Evolutionary conservation across 2,888 invertebrate genomes (phyloP).

Genomic region (Dinocampus coccinellae): DNA sequence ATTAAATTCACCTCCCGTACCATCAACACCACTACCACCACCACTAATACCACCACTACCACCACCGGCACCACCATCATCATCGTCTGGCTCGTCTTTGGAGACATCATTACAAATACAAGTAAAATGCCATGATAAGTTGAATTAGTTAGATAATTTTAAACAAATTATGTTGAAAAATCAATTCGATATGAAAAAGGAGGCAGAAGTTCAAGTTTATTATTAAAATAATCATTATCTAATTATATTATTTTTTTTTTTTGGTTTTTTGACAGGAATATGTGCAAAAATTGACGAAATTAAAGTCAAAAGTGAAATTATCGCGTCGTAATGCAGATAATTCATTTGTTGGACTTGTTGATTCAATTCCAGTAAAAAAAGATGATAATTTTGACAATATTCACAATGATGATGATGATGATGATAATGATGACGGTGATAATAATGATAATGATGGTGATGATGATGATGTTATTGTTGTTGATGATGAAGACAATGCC

Average conservation of each 20-base stretch:
- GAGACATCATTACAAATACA: conserved; percentile 30
- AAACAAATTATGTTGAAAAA: conserved; percentile 64
- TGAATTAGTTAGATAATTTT: conserved; percentile 59
- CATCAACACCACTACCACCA: too few species aligned
- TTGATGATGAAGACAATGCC: too few species aligned
- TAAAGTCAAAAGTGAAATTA: conserved; percentile 66
- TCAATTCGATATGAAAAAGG: conserved; percentile 63
- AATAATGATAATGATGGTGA: too few species aligned
- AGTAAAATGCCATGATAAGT: conserved; percentile 55
- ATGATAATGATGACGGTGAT: too few species aligned
- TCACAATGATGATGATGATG: too few species aligned
- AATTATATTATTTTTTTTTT: background rate
- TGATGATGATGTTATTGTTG: too few species aligned
- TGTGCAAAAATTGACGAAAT: conserved; percentile 66
- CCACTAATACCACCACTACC: too few species aligned
- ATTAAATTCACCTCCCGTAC: conserved; percentile 52
- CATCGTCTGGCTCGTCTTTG: too few species aligned
- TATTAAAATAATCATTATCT: conserved; percentile 12
- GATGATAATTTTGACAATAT: too few species aligned
- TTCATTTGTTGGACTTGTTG: conserved; percentile 48
- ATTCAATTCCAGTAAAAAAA: conserved; percentile 51
- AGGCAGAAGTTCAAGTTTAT: conserved; percentile 63
- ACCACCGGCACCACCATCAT: background rate
- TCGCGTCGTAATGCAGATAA: conserved; percentile 58
- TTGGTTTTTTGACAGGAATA: conserved; percentile 60